These are phyloP conservation scores for Datnioides undecimradiatus DNA, from an alignment of 2,113 vertebrate genomes.

Conservation along the genomic window DNA sequence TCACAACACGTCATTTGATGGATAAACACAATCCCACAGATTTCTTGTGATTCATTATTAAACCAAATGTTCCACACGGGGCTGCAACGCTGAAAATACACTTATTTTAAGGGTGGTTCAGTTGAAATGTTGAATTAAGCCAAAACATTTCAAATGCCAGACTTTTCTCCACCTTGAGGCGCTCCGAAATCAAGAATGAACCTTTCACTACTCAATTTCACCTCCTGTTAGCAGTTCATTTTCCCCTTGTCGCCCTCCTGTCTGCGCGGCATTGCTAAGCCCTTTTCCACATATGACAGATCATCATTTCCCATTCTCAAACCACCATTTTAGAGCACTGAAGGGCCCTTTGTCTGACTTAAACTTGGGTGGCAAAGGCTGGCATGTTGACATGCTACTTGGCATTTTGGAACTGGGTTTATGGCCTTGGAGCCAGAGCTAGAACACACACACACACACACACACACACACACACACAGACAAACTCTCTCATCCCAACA, in stretches of 20 bases:
- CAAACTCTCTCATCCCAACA: constrained; percentile 59
- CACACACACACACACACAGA: constrained; percentile 72
- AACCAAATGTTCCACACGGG: background rate
- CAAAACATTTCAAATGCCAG: constrained; percentile 21
- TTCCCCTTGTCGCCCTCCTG: constrained; percentile 53
- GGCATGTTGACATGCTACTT: constrained; percentile 73
- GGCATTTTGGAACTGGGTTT: constrained; percentile 78
- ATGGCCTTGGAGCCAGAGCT: constrained; percentile 73
- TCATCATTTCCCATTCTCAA: constrained; percentile 66
- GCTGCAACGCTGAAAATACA: background rate
- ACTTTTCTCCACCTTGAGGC: constrained; percentile 24
- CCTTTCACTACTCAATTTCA: constrained; percentile 47
- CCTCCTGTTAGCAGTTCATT: constrained; percentile 45
- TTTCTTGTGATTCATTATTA: background rate
- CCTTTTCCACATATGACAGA: constrained; percentile 64
- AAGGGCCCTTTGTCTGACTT: constrained; percentile 65
- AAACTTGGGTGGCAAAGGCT: constrained; percentile 78
- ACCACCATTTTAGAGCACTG: constrained; percentile 60
- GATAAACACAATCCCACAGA: background rate
- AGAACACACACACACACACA: constrained; percentile 71
- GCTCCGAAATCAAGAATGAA: constrained; percentile 33
- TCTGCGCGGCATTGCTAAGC: constrained; percentile 35
- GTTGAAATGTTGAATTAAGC: background rate
- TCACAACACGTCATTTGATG: background rate
- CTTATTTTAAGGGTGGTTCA: background rate